Percentiles rank a stretch among this genome's conserved stretches.
phyloP scores from a whole-genome alignment of 2,797 vertebrate species.

The Chaetodon trifasciatus region DNA sequence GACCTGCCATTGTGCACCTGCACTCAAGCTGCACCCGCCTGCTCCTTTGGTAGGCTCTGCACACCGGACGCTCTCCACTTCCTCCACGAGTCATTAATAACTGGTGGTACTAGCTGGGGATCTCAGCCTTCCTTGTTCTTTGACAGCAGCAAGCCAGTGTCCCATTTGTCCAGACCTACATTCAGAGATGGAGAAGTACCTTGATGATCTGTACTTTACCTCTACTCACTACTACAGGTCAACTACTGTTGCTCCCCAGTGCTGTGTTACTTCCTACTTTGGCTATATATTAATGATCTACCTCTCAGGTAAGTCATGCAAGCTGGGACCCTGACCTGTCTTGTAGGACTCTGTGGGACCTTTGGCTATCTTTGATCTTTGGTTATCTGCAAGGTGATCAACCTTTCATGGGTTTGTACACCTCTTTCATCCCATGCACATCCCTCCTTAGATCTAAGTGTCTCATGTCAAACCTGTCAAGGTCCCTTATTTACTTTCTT shows the following conservation, averaged over 20 bases:
- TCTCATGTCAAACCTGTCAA: not conserved
- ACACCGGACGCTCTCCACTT: conserved; percentile 11
- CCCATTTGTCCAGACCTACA: conserved; percentile 5
- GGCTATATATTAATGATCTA: not conserved
- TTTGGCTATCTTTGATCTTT: not conserved
- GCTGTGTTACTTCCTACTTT: conserved; percentile 1
- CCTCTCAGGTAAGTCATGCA: not conserved
- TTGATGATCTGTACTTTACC: not conserved
- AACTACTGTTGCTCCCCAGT: not conserved
- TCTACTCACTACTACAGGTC: not conserved
- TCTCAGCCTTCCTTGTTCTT: conserved; percentile 8
- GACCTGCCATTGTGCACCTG: conserved; percentile 24
- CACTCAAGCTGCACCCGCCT: conserved; percentile 16
- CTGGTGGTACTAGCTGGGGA: not conserved
- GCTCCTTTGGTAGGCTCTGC: conserved; percentile 4
- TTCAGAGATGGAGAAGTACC: conserved; percentile 1
- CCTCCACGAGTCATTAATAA: conserved; percentile 13
- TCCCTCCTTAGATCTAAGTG: not conserved
- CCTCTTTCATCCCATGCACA: not conserved
- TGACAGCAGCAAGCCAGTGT: not conserved
- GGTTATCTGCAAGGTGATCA: not conserved
- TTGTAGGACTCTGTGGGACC: not conserved
- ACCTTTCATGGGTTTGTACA: not conserved
- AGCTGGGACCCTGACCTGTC: not conserved
- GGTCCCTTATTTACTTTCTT: not conserved